Evolutionary conservation across 1,140 invertebrate species (phyloP), one percentile per base, ranked within the genome.

Genomic region (Campoletis sonorensis): DNA sequence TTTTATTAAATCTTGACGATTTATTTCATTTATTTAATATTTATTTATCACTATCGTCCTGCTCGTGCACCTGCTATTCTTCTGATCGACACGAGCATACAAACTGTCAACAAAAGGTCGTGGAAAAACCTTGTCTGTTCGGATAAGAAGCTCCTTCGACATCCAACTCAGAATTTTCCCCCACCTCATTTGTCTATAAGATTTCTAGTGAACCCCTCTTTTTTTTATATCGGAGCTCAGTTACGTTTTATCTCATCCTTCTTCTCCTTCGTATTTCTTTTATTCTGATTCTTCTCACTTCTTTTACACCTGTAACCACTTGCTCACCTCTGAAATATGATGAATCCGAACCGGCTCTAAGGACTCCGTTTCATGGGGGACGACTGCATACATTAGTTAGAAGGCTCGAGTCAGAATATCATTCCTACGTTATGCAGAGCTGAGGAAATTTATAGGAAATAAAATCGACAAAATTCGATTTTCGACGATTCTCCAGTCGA

Each of bases 31-130:
- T 4, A 37, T 37, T 37, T 37, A 10, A 45, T 10, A 45, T 45
- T 45, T 45, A 10, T 45, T 45, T 11, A 10, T 45, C 40, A 13
- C 40, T 5, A 1, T 10, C 8, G 40, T 10, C 5, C 5, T 54
- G 15, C 3, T 54, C 3, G 10, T 54, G 15, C 18, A 58, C 16
- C 54, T 58, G 54, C 21, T 58, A 58, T 58, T 23, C 54, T 58
- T 23, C 54, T n/a, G 18, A 58, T 5, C 54, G 54, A 58, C 54
- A 13, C 54, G 18, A 23, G 54, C 21, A n/a, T 1, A 58, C 13
- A n/a, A n/a, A 58, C 54, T 58, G 54, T 58, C 54, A 58, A n/a
- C 54, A 58, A n/a, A 23, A 58, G 21, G 54, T 58, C 54, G 21
- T n/a, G 13, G 16, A 58, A 58, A 23, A 58, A 58, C 54, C 13